Conservation (phyloP, 2,888 invertebrate genomes). For the Temnothorax rugatulus region DNA sequence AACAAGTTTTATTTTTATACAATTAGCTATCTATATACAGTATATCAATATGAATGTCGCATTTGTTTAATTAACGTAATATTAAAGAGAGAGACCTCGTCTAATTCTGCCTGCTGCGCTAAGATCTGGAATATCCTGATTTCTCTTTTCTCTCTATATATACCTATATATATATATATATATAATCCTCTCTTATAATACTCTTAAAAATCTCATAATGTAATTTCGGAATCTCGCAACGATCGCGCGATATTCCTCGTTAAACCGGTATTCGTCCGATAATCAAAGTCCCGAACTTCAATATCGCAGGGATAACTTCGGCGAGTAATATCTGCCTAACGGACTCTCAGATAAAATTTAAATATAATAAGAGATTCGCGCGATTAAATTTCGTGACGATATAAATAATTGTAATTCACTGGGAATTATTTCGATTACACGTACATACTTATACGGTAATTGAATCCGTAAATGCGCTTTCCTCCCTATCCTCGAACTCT, state of each 20-base stretch:
- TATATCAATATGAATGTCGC: conserved; percentile 72
- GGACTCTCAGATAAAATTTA: conserved; percentile 4
- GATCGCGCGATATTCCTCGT: not conserved
- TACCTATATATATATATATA: not conserved
- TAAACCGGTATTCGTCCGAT: conserved; percentile 8
- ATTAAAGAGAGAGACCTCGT: conserved; percentile 58
- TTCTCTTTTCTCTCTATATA: conserved; percentile 4
- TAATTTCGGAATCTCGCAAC: conserved; percentile 25
- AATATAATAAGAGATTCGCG: conserved; percentile 18
- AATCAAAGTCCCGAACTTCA: not conserved
- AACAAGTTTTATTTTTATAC: conserved; percentile 77
- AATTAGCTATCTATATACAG: conserved; percentile 78
- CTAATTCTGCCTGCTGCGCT: conserved; percentile 56
- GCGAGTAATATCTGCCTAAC: conserved; percentile 15
- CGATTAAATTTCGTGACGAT: conserved; percentile 16
- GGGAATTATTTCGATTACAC: not conserved
- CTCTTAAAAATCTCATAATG: conserved; percentile 27
- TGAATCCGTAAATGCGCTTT: conserved; percentile 6
- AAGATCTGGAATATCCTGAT: conserved; percentile 55
- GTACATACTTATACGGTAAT: conserved; percentile 27
- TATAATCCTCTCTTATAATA: conserved; percentile 27
- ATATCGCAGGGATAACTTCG: not conserved
- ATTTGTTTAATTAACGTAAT: conserved; percentile 65
- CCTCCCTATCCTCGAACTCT: not conserved
- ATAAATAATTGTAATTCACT: conserved; percentile 10